These are phyloP conservation scores for Pteronura brasiliensis DNA, from an alignment of 2,113 vertebrate species.

Conservation along the genomic window DNA sequence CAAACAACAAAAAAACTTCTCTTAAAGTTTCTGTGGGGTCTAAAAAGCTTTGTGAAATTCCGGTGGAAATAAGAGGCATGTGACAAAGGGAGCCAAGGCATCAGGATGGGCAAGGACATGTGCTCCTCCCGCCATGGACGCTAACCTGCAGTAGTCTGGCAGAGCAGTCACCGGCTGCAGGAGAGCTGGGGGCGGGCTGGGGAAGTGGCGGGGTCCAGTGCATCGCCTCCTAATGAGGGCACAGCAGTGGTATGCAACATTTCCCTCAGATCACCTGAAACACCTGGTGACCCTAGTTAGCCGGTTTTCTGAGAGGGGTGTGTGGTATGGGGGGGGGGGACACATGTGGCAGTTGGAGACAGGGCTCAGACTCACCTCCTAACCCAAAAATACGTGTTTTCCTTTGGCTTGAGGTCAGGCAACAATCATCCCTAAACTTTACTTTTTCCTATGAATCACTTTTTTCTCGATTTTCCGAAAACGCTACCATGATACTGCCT, in stretches of 20 bases:
- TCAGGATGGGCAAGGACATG: background rate
- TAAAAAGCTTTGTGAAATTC: background rate
- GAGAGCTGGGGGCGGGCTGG: too few relatives aligned
- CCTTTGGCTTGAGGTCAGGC: background rate
- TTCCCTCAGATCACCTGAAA: background rate
- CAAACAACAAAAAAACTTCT: background rate
- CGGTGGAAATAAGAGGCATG: background rate
- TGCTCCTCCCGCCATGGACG: background rate
- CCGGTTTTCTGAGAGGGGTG: background rate
- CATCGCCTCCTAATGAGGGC: too few relatives aligned
- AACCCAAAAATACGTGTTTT: background rate
- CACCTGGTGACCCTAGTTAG: background rate
- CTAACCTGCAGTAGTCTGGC: too few relatives aligned
- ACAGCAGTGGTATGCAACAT: background rate
- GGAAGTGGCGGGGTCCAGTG: fast-evolving
- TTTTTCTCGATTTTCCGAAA: background rate
- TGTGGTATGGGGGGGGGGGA: too few relatives aligned
- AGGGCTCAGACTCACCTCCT: background rate
- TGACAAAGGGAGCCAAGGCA: background rate
- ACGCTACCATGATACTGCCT: too few relatives aligned
- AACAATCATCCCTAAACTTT: background rate
- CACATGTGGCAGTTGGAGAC: background rate
- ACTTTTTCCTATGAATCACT: background rate
- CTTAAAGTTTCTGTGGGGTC: background rate
- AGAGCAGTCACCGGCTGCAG: too few relatives aligned